Percentiles rank a stretch among this genome's conserved stretches.
These are phyloP conservation scores for Mungos mungo DNA, from an alignment of 2,113 vertebrate species.

Conservation along the genomic window DNA sequence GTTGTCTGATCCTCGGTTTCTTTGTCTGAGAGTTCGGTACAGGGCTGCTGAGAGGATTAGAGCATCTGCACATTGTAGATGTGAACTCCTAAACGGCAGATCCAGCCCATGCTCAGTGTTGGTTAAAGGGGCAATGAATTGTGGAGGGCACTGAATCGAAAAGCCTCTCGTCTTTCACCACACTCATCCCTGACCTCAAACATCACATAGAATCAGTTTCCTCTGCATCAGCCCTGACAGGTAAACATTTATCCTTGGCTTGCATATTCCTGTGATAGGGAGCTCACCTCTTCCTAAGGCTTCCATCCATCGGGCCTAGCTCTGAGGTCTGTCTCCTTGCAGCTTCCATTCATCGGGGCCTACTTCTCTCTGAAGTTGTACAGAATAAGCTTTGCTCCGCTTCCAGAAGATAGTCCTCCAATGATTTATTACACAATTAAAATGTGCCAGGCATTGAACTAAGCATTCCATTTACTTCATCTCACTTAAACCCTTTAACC, in stretches of 20 bases:
- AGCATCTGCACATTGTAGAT: background rate
- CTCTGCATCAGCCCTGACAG: background rate
- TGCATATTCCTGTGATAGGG: background rate
- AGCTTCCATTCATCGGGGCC: background rate
- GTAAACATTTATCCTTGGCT: background rate
- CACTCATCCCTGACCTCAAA: background rate
- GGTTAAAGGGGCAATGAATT: background rate
- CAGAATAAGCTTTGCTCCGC: background rate
- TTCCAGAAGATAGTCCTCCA: background rate
- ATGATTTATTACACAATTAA: background rate
- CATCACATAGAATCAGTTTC: background rate
- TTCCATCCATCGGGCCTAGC: background rate
- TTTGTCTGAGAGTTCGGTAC: background rate
- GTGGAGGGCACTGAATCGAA: background rate
- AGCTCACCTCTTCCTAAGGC: background rate
- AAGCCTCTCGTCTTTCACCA: background rate
- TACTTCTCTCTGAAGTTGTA: background rate
- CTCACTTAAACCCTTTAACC: conserved; percentile 5
- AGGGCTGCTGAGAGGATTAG: background rate
- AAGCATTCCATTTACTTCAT: background rate
- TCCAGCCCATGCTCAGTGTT: background rate
- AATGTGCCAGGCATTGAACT: background rate
- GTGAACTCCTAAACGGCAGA: background rate
- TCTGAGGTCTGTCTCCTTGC: background rate
- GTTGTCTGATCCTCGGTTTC: background rate